Percentiles rank a stretch among this genome's conserved stretches.
Conservation (phyloP, 2,113 vertebrate genomes). For the Pseudolaguvia tuberculata region DNA sequence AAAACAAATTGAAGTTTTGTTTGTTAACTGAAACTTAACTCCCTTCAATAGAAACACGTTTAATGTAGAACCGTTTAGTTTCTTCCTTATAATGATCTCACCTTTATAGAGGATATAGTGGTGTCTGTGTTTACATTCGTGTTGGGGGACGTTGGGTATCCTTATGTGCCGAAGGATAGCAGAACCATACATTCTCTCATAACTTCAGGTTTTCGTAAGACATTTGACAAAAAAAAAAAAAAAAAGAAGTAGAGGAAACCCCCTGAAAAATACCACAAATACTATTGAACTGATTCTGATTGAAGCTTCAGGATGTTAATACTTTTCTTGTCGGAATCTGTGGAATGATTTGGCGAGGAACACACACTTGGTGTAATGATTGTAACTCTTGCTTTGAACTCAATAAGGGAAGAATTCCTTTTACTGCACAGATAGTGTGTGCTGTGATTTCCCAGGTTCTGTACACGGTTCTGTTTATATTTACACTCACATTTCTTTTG, state of each 20-base stretch:
- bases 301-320: constrained; percentile 5
- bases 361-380: neutral
- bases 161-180: constrained; percentile 16
- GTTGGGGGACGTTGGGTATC: constrained; percentile 5
- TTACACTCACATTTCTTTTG: constrained; percentile 53
- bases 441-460: constrained; percentile 7
- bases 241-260: too few species aligned
- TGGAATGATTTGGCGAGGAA: constrained; percentile 12
- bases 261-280: neutral
- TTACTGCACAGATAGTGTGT: neutral
- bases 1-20: constrained; percentile 1
- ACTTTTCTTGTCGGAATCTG: constrained; percentile 11
- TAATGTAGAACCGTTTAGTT: neutral
- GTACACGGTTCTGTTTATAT: constrained; percentile 43
- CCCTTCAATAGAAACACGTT: neutral
- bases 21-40: constrained; percentile 26
- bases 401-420: constrained; percentile 35
- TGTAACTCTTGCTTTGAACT: neutral
- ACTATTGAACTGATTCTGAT: neutral
- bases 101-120: neutral
- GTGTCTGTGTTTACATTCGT: constrained; percentile 39
- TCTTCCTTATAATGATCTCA: neutral
- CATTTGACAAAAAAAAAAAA: neutral
- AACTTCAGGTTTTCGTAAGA: constrained; percentile 8
- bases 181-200: constrained; percentile 31